Base-by-base conservation (phyloP, 2,888 invertebrate species). In the Gari tellinella region DNA sequence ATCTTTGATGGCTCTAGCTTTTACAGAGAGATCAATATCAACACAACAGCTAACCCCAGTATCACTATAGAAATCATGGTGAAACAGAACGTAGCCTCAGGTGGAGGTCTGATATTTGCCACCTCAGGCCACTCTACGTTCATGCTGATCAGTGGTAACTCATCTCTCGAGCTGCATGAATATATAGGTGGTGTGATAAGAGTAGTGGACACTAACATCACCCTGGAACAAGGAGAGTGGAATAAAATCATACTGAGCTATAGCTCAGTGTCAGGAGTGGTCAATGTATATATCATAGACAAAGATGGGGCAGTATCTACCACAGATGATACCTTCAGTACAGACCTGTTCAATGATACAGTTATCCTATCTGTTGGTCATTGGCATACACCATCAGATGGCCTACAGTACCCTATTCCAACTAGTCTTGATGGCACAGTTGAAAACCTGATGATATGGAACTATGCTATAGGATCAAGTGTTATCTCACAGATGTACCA, bases 391-490 rank as follows among this genome's bases (percentile, higher is more conserved):
- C 80, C 84, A 17, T 62, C 61, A 1, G 72, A 81, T 63, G 73
- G 80, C 0, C 46, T 51, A 14, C 48, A 61, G n/a, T 73, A 81
- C 40, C 23, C 23, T n/a, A 38, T 57, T 31, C 72, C 75, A 3
- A 45, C 19, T 14, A 61, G 72, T 31, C 77, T 87, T n/a, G 49
- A 37, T 4, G 86, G 83, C 8, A 72, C 77, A 48, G 55, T 87
- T 12, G 87, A 87, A 31, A 82, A 85, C 55, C 74, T 87, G 52
- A 57, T 82, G 45, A 66, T 87, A 1, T 87, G 87, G 87, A 72
- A 76, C 26, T 55, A 64, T 8, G 17, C 68, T 8, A 21, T 87
- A 2, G 80, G 84, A 37, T 73, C 82, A 26, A 85, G 78, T 64
- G 65, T 82, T 21, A 74, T 86, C 12, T 46, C 52, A 12, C 80